Base-by-base conservation (phyloP, 2,797 vertebrate genomes). In the Phataginus tetradactyla region DNA sequence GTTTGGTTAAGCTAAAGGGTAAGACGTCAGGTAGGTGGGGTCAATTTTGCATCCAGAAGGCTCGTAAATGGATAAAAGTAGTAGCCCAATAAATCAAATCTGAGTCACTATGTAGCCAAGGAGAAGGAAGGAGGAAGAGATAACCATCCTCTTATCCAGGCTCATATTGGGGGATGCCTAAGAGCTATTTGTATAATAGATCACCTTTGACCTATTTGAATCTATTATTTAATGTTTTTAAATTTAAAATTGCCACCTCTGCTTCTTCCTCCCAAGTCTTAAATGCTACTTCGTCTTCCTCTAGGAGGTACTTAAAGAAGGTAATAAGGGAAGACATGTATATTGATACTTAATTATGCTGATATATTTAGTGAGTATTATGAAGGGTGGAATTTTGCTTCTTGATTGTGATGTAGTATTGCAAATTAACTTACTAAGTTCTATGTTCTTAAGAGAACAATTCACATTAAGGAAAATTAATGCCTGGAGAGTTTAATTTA, bases 231-330 rank as follows among this genome's bases (percentile, higher is more conserved):
- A 74, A 86, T 42, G 42, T 92, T 6, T 17, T 89, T 80, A 42
- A 64, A 80, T 23, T 25, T 74, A 59, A 57, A 68, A 91, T 80
- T 81, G 32, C 6, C 69, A 15, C 55, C 59, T 80, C 42, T 86
- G 15, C 27, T 96, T 92, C 75, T 96, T 94, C 42, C 49, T 90
- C 39, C 49, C 13, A 23, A 77, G 18, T 90, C 39, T 89, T 39
- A 90, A 83, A 95, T 55, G 8, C 42, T 74, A 27, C 18, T 71
- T 91, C 7, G 49, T 66, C 23, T 21, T 81, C n/a, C 74, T 84
- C 59, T 66, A 91, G 61, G 39, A 80, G 27, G 3, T n/a, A 61
- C 21, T 83, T 85, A 77, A 77, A 86, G 49, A 84, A 66, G 32
- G n/a, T 17, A 37, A 53, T 61, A 86, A 69, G 13, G 53, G 57